Conservation (phyloP, 2,797 vertebrate genomes). For the Danio aesculapii region DNA sequence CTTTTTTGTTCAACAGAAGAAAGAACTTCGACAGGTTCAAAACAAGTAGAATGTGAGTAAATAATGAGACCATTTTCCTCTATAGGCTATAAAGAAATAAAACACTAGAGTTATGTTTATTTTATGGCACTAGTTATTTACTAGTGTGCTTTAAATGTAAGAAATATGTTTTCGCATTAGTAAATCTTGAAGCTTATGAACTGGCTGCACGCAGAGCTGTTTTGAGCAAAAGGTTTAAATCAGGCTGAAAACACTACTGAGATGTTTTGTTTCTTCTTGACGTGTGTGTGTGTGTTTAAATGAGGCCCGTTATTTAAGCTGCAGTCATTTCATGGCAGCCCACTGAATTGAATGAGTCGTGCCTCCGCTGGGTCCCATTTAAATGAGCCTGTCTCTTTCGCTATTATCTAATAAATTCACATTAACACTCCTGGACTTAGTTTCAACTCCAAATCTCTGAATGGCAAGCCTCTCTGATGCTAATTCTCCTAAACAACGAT, state of each 20-base stretch:
- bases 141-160: not conserved
- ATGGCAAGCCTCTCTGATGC: slow-evolving; percentile 50
- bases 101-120: not conserved
- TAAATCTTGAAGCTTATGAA: slow-evolving; percentile 1
- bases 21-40: no score
- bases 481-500: slow-evolving; percentile 36
- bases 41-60: no score
- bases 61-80: no score
- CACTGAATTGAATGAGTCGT: slow-evolving; percentile 5
- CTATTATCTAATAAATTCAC: slow-evolving; percentile 49
- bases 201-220: not conserved
- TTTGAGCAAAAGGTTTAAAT: slow-evolving; percentile 11
- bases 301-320: slow-evolving; percentile 33
- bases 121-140: not conserved
- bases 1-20: no score
- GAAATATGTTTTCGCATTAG: not conserved
- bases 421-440: slow-evolving; percentile 56
- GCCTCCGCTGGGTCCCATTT: slow-evolving; percentile 15
- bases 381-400: slow-evolving; percentile 35
- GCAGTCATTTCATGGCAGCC: slow-evolving; percentile 31
- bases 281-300: not conserved
- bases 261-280: slow-evolving; percentile 39
- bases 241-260: slow-evolving; percentile 19
- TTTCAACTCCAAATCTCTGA: slow-evolving; percentile 53
- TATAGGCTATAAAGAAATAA: not conserved